These are phyloP conservation scores for Turdus rufiventris DNA, from an alignment of 2,113 vertebrate species.

Conservation along the genomic window DNA sequence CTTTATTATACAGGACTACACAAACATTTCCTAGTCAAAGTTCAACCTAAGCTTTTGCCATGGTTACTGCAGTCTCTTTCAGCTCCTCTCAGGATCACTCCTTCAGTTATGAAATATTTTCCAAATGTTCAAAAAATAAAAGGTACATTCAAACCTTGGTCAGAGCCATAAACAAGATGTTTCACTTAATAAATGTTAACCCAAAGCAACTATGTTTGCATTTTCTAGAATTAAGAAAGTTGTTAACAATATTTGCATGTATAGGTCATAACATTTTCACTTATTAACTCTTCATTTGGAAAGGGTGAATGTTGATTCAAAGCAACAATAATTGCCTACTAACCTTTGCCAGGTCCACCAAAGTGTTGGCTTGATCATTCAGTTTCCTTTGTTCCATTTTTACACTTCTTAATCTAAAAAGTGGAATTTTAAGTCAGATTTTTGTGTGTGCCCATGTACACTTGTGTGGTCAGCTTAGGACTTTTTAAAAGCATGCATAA, in stretches of 20 bases:
- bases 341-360: conserved; percentile 99
- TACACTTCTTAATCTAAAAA: conserved; percentile 99
- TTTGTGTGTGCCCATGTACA: neutral
- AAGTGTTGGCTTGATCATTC: conserved; percentile 98
- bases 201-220: neutral
- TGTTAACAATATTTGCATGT: conserved; percentile 7
- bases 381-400: conserved; percentile 99
- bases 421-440: conserved; percentile 79
- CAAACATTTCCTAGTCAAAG: neutral
- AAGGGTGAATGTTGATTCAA: conserved; percentile 14
- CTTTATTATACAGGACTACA: neutral
- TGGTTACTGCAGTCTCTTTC: neutral
- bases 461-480: neutral
- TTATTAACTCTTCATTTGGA: neutral
- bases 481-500: conserved; percentile 79
- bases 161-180: neutral
- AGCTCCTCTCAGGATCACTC: neutral
- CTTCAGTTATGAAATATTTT: neutral
- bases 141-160: neutral
- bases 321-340: conserved; percentile 44
- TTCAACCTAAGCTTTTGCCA: neutral
- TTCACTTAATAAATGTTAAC: neutral
- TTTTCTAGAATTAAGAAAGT: neutral
- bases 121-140: neutral
- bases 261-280: neutral